Conservation (phyloP, 2,113 vertebrate genomes). For the Gobiocypris rarus region DNA sequence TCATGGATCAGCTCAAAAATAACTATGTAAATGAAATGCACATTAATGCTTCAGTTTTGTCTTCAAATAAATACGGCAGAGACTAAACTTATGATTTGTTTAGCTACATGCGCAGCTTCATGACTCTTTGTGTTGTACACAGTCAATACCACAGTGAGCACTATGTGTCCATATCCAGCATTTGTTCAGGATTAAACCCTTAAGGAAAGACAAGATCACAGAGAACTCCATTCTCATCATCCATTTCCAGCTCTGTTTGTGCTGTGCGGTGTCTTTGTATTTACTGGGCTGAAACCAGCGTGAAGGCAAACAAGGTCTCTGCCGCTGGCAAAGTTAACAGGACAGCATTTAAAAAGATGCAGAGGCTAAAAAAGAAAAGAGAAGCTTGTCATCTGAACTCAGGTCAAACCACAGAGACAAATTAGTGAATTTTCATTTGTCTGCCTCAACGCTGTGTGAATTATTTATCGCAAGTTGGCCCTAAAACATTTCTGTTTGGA, state of each 20-base stretch:
- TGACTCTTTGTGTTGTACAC: constrained; percentile 58
- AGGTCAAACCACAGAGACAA: constrained; percentile 47
- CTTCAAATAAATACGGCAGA: background rate
- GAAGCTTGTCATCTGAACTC: constrained; percentile 48
- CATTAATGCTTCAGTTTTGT: constrained; percentile 11
- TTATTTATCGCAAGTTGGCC: constrained; percentile 28
- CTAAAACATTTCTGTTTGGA: constrained; percentile 4
- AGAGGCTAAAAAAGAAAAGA: constrained; percentile 12
- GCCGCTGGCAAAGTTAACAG: constrained; percentile 31
- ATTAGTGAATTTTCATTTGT: constrained; percentile 45
- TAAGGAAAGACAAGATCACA: constrained; percentile 40
- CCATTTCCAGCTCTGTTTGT: constrained; percentile 35
- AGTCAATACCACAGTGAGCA: constrained; percentile 36
- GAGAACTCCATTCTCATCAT: constrained; percentile 29
- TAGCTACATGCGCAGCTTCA: constrained; percentile 60
- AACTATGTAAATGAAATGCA: constrained; percentile 35
- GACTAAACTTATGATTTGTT: constrained; percentile 72
- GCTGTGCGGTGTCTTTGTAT: constrained; percentile 17
- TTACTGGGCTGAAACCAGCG: constrained; percentile 42
- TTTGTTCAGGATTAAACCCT: constrained; percentile 45
- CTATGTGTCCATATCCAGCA: constrained; percentile 21
- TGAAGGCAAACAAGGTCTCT: constrained; percentile 38
- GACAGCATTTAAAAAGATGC: constrained; percentile 29
- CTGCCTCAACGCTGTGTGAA: constrained; percentile 22
- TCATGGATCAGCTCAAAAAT: background rate